Conservation (phyloP, 2,888 invertebrate genomes). For the Marasmarcha lunaedactyla region DNA sequence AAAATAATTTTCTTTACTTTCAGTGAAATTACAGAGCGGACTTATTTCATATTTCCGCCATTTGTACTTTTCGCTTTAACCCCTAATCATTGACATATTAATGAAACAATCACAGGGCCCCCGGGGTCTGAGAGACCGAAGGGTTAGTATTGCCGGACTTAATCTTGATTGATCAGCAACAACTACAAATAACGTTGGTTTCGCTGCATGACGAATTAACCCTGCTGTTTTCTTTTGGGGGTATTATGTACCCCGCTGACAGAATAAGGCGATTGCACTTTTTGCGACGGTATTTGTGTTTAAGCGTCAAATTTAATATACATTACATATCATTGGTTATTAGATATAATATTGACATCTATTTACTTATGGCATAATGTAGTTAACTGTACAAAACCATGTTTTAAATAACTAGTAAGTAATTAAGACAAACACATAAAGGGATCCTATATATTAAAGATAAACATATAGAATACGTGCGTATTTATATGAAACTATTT, state of each 20-base stretch:
- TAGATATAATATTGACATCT: background rate
- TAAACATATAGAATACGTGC: too few relatives aligned
- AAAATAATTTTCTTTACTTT: too few relatives aligned
- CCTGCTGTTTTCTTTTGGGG: constrained; percentile 26
- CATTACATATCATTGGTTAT: background rate
- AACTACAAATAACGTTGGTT: constrained; percentile 58
- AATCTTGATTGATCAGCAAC: constrained; percentile 67
- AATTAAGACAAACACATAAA: too few relatives aligned
- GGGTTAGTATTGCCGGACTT: constrained; percentile 55
- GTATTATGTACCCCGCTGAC: constrained; percentile 11
- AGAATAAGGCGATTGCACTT: constrained; percentile 23
- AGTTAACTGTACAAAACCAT: too few relatives aligned
- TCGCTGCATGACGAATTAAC: constrained; percentile 30
- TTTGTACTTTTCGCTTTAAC: constrained; percentile 17
- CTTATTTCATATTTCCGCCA: background rate
- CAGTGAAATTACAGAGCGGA: background rate
- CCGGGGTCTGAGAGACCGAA: constrained; percentile 27
- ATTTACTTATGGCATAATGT: too few relatives aligned
- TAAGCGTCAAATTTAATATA: too few relatives aligned
- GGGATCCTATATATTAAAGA: too few relatives aligned
- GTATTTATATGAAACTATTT: too few relatives aligned
- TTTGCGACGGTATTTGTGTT: constrained; percentile 15
- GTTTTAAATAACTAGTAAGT: too few relatives aligned
- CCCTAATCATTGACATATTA: constrained; percentile 56
- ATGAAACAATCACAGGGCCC: constrained; percentile 48